phyloP scores from a whole-genome alignment of 1,140 invertebrate genomes.

The Anoplophora glabripennis region DNA sequence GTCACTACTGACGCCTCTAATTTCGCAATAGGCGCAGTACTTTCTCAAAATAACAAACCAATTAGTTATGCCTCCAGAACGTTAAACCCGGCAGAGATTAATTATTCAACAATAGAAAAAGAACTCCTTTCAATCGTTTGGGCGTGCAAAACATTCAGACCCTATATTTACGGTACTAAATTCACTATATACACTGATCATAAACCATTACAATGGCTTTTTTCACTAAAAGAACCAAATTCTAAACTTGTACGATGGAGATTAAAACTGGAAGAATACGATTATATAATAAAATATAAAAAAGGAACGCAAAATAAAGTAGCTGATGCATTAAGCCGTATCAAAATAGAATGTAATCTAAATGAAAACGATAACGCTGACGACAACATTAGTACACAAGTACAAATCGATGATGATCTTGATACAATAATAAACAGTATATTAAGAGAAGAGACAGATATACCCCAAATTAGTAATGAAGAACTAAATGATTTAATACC shows the following conservation, averaged over 20 bases:
- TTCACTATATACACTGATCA: too few species aligned
- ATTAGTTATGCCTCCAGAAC: too few species aligned
- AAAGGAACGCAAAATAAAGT: background rate
- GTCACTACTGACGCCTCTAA: too few species aligned
- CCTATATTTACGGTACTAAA: background rate
- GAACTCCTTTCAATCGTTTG: background rate
- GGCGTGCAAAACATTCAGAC: background rate
- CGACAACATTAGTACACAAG: too few species aligned
- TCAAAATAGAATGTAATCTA: slow-evolving; percentile 7
- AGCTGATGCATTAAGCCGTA: background rate
- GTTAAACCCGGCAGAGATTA: too few species aligned
- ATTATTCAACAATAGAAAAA: background rate
- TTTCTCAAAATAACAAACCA: too few species aligned
- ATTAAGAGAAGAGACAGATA: too few species aligned
- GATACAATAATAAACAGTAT: too few species aligned
- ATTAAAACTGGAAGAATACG: background rate
- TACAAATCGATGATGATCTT: too few species aligned
- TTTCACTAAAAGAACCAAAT: background rate
- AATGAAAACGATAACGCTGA: background rate
- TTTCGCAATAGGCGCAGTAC: too few species aligned
- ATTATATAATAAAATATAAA: background rate
- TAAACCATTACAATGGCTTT: background rate
- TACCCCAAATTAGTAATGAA: too few species aligned
- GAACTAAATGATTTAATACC: too few species aligned
- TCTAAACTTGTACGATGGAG: background rate